Conservation (phyloP, 2,113 vertebrate genomes). For the Nibea albiflora region DNA sequence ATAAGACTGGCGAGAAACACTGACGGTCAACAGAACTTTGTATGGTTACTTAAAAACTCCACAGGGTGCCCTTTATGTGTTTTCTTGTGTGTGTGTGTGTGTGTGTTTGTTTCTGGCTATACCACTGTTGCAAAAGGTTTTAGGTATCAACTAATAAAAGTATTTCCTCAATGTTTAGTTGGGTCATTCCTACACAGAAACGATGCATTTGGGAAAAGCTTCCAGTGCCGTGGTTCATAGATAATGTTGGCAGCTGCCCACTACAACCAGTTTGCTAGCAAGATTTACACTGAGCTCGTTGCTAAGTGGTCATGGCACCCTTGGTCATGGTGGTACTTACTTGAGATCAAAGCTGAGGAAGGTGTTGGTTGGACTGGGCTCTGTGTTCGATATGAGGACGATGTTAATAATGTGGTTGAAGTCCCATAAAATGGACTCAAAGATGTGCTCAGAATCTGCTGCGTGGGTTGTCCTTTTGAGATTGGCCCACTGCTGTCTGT, state of each 20-base stretch:
- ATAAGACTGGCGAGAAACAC: not conserved
- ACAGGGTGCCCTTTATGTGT: not conserved
- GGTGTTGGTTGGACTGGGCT: not conserved
- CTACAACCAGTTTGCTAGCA: not conserved
- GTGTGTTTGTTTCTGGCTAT: not conserved
- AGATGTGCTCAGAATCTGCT: conserved; percentile 16
- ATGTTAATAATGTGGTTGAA: not conserved
- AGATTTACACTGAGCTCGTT: not conserved
- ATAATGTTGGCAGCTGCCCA: not conserved
- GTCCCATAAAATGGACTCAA: conserved; percentile 5
- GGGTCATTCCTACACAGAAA: not conserved
- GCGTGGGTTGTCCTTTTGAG: not conserved
- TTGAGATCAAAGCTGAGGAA: not conserved
- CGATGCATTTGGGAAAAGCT: not conserved
- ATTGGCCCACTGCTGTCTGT: not conserved
- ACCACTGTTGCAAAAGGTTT: not conserved
- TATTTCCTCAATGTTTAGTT: not conserved
- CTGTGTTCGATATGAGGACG: not conserved
- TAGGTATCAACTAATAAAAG: too few species aligned
- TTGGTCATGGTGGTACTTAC: conserved; percentile 10
- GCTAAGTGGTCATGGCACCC: not conserved
- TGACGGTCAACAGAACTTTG: not conserved
- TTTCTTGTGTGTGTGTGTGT: too few species aligned
- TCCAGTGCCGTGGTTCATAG: not conserved
- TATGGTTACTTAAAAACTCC: not conserved